Conservation (phyloP, 2,113 vertebrate genomes). For the Lathamus discolor region DNA sequence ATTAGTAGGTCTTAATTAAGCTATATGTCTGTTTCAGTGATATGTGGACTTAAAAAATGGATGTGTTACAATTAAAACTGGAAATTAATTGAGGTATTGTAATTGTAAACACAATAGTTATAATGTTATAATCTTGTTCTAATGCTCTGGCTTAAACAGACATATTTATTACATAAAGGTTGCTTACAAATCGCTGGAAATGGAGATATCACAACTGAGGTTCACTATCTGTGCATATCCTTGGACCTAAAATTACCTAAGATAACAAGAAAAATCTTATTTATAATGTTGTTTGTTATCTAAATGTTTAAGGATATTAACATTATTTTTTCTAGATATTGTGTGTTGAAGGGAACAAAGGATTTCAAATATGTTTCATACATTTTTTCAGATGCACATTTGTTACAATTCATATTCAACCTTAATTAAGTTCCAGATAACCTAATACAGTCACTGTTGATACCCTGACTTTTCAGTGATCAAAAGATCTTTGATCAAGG, state of each 20-base stretch:
- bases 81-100: background rate
- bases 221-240: background rate
- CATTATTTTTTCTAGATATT: background rate
- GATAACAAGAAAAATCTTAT: background rate
- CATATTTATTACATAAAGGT: background rate
- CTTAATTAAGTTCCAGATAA: background rate
- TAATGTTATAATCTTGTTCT: background rate
- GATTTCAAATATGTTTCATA: background rate
- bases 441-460: background rate
- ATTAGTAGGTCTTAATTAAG: background rate
- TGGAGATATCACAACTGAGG: background rate
- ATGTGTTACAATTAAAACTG: background rate
- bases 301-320: background rate
- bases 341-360: background rate
- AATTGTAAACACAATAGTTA: background rate
- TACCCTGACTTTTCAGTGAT: constrained; percentile 19
- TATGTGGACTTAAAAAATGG: background rate
- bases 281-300: background rate
- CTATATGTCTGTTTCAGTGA: background rate
- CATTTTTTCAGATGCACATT: background rate
- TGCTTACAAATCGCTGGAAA: background rate
- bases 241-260: background rate
- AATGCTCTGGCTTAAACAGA: background rate
- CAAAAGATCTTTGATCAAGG: background rate
- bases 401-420: background rate